Evolutionary conservation across 2,113 vertebrate genomes (phyloP).

Genomic region (Dunckerocampus dactyliophorus): DNA sequence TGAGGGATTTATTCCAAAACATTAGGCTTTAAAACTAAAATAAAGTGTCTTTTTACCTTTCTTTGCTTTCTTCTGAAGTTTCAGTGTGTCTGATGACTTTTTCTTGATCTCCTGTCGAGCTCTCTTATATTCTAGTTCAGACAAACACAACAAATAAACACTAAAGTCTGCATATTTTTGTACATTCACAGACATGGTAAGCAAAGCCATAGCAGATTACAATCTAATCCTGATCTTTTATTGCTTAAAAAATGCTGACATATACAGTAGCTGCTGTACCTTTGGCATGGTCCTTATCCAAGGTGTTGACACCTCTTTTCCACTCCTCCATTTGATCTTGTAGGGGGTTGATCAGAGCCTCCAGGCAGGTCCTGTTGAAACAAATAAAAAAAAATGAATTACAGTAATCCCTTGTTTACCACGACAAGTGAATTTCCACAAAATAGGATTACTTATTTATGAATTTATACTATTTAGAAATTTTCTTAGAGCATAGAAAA

Average conservation of each 20-base stretch:
- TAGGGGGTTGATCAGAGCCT: conserved; percentile 91
- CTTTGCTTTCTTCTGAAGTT: conserved; percentile 96
- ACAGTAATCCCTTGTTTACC: no score
- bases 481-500: no score
- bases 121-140: conserved; percentile 85
- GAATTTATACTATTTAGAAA: no score
- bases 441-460: no score
- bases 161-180: background rate
- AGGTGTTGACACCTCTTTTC: conserved; percentile 89
- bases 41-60: conserved; percentile 79
- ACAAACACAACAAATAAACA: conserved; percentile 16
- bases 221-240: background rate
- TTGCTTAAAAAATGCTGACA: background rate
- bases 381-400: background rate
- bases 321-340: conserved; percentile 97
- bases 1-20: background rate
- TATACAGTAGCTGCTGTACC: conserved; percentile 59
- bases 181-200: no score
- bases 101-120: conserved; percentile 97
- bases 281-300: conserved; percentile 97
- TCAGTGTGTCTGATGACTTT: conserved; percentile 93
- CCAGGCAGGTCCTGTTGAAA: conserved; percentile 80
- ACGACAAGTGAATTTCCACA: no score
- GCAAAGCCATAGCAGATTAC: background rate
- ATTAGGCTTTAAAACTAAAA: background rate